Conservation (phyloP, 92 coral and sea anemone genomes). For the Zoanthus solanderi region DNA sequence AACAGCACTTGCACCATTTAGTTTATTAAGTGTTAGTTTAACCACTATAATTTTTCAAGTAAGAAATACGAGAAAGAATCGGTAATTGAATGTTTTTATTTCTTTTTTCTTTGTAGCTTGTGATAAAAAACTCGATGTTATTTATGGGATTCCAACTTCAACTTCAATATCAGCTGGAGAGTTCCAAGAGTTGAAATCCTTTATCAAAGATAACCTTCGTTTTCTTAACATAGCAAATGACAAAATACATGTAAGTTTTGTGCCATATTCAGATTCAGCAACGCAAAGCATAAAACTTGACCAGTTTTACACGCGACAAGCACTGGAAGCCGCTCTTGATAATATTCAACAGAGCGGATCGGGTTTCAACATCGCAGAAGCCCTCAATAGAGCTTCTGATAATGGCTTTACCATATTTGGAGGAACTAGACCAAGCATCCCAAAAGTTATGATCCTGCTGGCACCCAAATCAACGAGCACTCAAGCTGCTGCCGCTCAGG, state of each 20-base stretch:
- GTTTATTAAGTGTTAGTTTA: too few species aligned
- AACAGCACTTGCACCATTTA: too few species aligned
- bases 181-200: slow-evolving; percentile 49
- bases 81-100: neutral
- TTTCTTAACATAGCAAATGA: slow-evolving; percentile 60
- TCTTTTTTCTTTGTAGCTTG: slow-evolving; percentile 63
- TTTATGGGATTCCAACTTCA: slow-evolving; percentile 78
- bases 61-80: neutral
- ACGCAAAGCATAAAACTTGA: slow-evolving; percentile 60
- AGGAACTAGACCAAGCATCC: slow-evolving; percentile 82
- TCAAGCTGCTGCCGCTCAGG: slow-evolving; percentile 41
- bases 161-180: slow-evolving; percentile 49
- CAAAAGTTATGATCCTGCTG: slow-evolving; percentile 77
- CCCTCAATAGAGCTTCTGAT: slow-evolving; percentile 71
- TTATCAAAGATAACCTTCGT: slow-evolving; percentile 46
- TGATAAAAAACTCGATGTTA: slow-evolving; percentile 67
- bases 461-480: slow-evolving; percentile 63
- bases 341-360: slow-evolving; percentile 54
- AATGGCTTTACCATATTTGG: slow-evolving; percentile 84
- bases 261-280: slow-evolving; percentile 64
- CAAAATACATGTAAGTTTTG: slow-evolving; percentile 70
- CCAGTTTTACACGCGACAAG: slow-evolving; percentile 46
- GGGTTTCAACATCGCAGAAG: slow-evolving; percentile 50
- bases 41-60: neutral
- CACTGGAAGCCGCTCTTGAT: slow-evolving; percentile 34